Percentiles rank a stretch among this genome's conserved stretches.
Conservation (phyloP, 2,797 vertebrate species). For the Anomalospiza imberbis region DNA sequence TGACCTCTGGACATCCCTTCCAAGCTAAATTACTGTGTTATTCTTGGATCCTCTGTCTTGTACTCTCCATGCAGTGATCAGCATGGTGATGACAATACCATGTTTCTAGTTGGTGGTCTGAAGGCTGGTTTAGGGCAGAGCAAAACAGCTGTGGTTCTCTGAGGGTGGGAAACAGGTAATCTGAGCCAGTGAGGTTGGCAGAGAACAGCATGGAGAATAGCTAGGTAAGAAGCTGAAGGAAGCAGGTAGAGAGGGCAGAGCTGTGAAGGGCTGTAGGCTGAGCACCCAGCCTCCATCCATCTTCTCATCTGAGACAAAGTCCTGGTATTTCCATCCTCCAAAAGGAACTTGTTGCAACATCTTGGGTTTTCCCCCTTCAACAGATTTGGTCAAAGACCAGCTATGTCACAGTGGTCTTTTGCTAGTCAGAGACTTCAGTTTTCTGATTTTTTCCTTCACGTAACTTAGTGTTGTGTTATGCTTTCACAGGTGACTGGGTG, state of each 20-base stretch:
- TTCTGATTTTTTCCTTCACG: not conserved
- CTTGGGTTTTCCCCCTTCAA: not conserved
- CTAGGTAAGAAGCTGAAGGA: not conserved
- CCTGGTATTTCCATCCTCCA: not conserved
- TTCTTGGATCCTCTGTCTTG: not conserved
- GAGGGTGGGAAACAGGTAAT: not conserved
- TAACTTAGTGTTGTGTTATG: not conserved
- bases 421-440: not conserved
- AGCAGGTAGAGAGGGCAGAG: not conserved
- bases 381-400: not conserved
- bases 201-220: not conserved
- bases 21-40: not conserved
- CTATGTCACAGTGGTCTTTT: not conserved
- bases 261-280: not conserved
- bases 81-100: accelerated
- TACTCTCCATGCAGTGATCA: not conserved
- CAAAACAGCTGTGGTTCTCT: not conserved
- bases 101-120: not conserved
- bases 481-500: not conserved
- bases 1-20: not conserved
- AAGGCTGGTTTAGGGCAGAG: not conserved
- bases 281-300: not conserved
- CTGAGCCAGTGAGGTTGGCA: not conserved
- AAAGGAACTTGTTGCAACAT: not conserved
- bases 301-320: not conserved